Percentiles rank a stretch among this genome's conserved stretches.
phyloP scores from a whole-genome alignment of 2,797 vertebrate genomes.

The Myripristis murdjan region DNA sequence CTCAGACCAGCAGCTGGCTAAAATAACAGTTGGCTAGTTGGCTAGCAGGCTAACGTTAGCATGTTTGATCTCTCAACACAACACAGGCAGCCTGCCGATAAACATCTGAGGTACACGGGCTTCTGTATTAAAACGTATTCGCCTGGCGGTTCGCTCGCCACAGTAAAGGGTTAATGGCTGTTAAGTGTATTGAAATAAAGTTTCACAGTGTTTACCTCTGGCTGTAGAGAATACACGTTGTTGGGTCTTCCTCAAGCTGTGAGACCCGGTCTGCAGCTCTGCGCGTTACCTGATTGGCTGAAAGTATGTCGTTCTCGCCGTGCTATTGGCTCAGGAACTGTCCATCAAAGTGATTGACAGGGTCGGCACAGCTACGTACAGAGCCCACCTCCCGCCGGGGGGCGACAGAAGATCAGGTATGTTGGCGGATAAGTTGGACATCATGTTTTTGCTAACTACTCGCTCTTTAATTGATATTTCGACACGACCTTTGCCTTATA shows the following conservation, averaged over 20 bases:
- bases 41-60: constrained; percentile 70
- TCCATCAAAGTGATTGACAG: constrained; percentile 29
- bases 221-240: constrained; percentile 55
- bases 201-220: constrained; percentile 68
- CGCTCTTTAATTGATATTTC: neutral
- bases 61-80: constrained; percentile 49
- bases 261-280: constrained; percentile 4
- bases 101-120: neutral
- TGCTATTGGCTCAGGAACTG: constrained; percentile 60
- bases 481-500: neutral
- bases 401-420: constrained; percentile 61
- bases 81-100: neutral
- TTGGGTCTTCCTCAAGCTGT: neutral
- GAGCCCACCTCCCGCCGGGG: constrained; percentile 49
- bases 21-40: constrained; percentile 26
- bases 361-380: constrained; percentile 14
- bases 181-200: neutral
- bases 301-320: accelerated
- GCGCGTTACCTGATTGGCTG: constrained; percentile 60
- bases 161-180: accelerated
- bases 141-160: accelerated
- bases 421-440: neutral
- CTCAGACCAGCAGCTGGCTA: neutral
- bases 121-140: no score
- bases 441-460: neutral